Evolutionary conservation across 2,888 invertebrate genomes (phyloP), one percentile per base, ranked within the genome.

Genomic region (Archips xylosteana): DNA sequence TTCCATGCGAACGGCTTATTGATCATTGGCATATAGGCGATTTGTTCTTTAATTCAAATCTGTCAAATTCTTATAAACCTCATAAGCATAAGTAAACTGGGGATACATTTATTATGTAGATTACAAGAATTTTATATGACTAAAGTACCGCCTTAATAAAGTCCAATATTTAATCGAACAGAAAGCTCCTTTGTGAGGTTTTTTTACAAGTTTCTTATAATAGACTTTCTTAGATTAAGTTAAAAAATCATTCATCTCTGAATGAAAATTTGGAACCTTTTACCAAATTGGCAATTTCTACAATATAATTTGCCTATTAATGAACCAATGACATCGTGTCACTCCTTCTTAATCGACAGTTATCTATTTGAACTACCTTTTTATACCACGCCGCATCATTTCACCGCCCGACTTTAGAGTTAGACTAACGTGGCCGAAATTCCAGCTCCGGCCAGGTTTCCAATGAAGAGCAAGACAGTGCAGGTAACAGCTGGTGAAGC

Each of bases 401-500:
- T 49, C n/a, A n/a, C 4, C 49, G 49, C 49, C 49, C 49, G 12
- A 12, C 10, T 45, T 10, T 45, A 42, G 42, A 47, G 12, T 10
- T 12, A 49, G 49, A 49, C 49, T 23, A 54, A 54, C 9, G 8
- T n/a, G 34, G 34, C 39, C 45, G 54, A 2, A 34, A 73, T 83
- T 86, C 4, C 83, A 97, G 98, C 98, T 2, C 98, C 98, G 23
- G 98, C 98, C 12, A 96, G 97, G 81, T 98, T 98, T 83, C 96
- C 96, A 65, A 97, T 97, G 89, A 98, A 97, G 90, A 96, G 96
- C 75, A 97, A 97, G 86, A 97, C 97, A 86, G 96, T 97, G 78
- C 97, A 97, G 79, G 97, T 98, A 74, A 97, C 97, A 42, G 97
- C 97, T 69, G 97, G 97, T 1, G 97, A 97, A 80, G 96, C 97